These are phyloP conservation scores for Eidolon helvum DNA, from an alignment of 2,113 vertebrate species.

Conservation along the genomic window DNA sequence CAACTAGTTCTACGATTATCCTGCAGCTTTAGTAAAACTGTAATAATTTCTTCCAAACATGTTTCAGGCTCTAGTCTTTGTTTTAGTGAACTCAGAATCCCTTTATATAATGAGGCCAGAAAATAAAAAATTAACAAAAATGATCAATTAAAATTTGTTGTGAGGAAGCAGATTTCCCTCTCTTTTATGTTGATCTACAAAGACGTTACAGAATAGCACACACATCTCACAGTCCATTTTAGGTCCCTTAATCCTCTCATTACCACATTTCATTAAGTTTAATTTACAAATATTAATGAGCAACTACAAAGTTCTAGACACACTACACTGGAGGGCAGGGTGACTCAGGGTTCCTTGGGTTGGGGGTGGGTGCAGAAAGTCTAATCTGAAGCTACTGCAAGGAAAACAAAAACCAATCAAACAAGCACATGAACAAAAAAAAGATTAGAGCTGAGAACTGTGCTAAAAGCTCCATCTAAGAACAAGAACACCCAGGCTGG, in stretches of 20 bases:
- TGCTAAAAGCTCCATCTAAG: not conserved
- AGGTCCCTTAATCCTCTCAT: not conserved
- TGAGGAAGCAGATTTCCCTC: not conserved
- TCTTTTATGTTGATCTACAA: not conserved
- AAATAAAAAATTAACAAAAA: not conserved
- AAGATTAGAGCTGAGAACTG: not conserved
- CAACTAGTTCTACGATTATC: not conserved
- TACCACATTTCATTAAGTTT: fast-evolving
- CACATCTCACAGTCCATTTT: not conserved
- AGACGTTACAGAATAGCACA: not conserved
- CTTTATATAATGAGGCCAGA: not conserved
- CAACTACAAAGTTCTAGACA: not conserved
- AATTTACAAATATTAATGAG: not conserved
- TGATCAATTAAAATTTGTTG: not conserved
- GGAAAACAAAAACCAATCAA: not conserved
- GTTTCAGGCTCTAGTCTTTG: not conserved
- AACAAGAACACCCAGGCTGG: not conserved
- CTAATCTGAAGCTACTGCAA: not conserved
- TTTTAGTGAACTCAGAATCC: not conserved
- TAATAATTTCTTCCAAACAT: not conserved
- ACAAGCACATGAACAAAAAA: not conserved
- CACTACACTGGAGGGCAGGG: not conserved
- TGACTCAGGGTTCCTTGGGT: not conserved
- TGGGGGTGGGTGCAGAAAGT: not conserved
- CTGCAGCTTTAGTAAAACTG: not conserved